phyloP scores from a whole-genome alignment of 2,113 vertebrate species.

The Emydura subglobosa region DNA sequence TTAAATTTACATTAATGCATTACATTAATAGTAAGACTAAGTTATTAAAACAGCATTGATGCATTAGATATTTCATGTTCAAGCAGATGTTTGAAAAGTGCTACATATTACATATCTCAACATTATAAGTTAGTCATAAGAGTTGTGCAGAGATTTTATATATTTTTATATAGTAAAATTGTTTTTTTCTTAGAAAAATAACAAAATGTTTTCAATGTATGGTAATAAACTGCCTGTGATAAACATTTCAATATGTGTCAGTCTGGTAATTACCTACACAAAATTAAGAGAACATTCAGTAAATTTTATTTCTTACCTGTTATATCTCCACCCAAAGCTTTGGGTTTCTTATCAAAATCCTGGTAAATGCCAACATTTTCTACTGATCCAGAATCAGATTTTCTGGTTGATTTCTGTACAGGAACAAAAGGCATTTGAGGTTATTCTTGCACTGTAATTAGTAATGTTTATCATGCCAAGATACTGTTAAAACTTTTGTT shows the following conservation, averaged over 20 bases:
- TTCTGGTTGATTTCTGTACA: slow-evolving; percentile 87
- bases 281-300: background rate
- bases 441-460: background rate
- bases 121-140: background rate
- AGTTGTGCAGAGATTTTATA: background rate
- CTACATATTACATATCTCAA: background rate
- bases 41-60: background rate
- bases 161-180: background rate
- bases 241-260: background rate
- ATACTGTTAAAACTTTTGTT: background rate
- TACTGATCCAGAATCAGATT: slow-evolving; percentile 83
- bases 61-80: background rate
- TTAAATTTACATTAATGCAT: background rate
- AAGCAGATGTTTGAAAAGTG: background rate
- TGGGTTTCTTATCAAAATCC: slow-evolving; percentile 85
- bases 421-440: background rate
- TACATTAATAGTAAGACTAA: background rate
- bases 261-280: background rate
- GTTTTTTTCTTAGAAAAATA: background rate
- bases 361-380: slow-evolving; percentile 92
- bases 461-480: background rate
- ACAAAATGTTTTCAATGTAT: background rate
- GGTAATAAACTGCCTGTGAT: background rate
- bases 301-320: slow-evolving; percentile 65
- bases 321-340: slow-evolving; percentile 71